Base-by-base conservation (phyloP, 1,140 invertebrate genomes). In the Danaus melanippus region DNA sequence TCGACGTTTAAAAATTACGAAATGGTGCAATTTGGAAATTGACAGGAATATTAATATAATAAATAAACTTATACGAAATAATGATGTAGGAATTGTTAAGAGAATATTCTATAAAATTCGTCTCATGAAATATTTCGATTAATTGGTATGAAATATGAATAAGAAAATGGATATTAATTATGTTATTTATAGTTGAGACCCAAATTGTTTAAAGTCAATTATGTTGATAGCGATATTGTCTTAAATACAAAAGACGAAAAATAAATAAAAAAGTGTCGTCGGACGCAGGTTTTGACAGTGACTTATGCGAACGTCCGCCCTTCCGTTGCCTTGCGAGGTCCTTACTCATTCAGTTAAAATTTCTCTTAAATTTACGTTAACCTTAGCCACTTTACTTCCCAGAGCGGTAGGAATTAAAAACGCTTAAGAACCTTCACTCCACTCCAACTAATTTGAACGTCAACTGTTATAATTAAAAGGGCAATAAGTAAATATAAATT, bases 261-360 rank as follows among this genome's bases (percentile, higher is more conserved):
- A 66, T 66, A 70, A 39, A 15, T 69, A 73, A 75, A 84, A 83
- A 72, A 66, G 66, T 66, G 68, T 48, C 52, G 57, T 41, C 58
- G 58, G 63, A 64, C 61, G 56, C 64, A 67, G 74, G 50, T 66
- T 55, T 56, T 79, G 77, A 79, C 76, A 83, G 74, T 83, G 76
- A 79, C 66, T 76, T 84, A 83, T 81, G 74, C 67, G 66, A 32
- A 58, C 58, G 62, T 60, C 72, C 70, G 76, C 73, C 73, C 69
- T 74, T 75, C 71, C 56, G 50, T 67, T 67, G 69, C 72, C 69
- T 61, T 69, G 69, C 71, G 67, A 71, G 71, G 72, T 79, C 65
- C 66, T 69, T 62, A 65, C 66, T 74, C 67, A 71, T 73, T 71
- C 69, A 60, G 61, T 74, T 69, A 67, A 76, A 79, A 74, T 78